Conservation (phyloP, 2,888 invertebrate genomes). For the Drosophila nigritarsus region DNA sequence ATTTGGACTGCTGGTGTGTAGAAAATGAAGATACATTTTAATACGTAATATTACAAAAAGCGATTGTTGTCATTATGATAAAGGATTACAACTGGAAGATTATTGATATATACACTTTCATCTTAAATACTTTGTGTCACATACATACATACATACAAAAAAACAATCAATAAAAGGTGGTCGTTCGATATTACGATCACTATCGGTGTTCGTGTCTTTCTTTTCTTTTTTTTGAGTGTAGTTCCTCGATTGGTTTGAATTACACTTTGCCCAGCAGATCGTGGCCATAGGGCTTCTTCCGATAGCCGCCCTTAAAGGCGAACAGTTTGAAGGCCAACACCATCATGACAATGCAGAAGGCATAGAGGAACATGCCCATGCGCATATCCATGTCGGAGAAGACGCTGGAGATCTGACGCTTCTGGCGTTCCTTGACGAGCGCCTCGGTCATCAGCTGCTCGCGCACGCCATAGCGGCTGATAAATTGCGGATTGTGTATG, state of each 20-base stretch:
- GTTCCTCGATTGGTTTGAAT: slow-evolving; percentile 49
- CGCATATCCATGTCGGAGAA: slow-evolving; percentile 88
- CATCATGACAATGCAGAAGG: slow-evolving; percentile 90
- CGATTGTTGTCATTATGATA: slow-evolving; percentile 43
- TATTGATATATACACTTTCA: slow-evolving; percentile 62
- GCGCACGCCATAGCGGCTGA: slow-evolving; percentile 81
- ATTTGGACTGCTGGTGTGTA: slow-evolving; percentile 1
- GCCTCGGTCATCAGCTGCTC: slow-evolving; percentile 72
- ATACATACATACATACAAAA: slow-evolving; percentile 24
- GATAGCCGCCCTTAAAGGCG: slow-evolving; percentile 87
- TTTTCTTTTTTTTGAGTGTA: background rate
- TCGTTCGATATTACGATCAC: slow-evolving; percentile 34
- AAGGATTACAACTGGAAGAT: slow-evolving; percentile 69
- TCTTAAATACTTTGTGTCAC: slow-evolving; percentile 65
- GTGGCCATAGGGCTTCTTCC: slow-evolving; percentile 90
- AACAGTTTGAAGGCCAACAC: slow-evolving; percentile 91
- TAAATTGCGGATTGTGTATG: slow-evolving; percentile 81
- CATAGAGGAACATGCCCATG: slow-evolving; percentile 91
- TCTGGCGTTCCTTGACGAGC: slow-evolving; percentile 76
- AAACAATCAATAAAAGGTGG: slow-evolving; percentile 42
- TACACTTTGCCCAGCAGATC: slow-evolving; percentile 90
- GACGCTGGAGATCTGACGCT: slow-evolving; percentile 81
- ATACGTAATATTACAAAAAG: slow-evolving; percentile 66
- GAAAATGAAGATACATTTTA: slow-evolving; percentile 24
- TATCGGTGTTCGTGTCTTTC: slow-evolving; percentile 45